These are phyloP conservation scores for Ommatoiulus sabulosus DNA, from an alignment of 2,888 invertebrate genomes.

Conservation along the genomic window DNA sequence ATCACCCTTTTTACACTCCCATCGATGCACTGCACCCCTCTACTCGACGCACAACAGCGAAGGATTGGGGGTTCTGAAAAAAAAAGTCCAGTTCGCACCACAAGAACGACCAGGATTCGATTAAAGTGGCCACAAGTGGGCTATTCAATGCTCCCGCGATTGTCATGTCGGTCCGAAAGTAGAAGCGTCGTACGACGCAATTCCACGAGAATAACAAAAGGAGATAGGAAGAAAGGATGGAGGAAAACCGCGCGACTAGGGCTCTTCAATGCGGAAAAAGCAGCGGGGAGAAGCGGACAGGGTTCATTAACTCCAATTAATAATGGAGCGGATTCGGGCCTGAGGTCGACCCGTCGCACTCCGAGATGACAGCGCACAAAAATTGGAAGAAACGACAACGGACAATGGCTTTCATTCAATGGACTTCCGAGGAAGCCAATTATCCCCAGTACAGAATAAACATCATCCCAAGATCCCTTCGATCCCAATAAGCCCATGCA, in stretches of 20 bases:
- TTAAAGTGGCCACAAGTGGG: slow-evolving; percentile 22
- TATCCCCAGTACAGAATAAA: slow-evolving; percentile 20
- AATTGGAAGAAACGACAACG: neutral
- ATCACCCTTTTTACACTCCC: no score
- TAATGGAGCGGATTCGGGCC: neutral
- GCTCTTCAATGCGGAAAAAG: slow-evolving; percentile 22
- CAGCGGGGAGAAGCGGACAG: neutral
- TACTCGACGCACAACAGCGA: neutral
- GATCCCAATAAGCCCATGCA: neutral
- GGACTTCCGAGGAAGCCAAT: slow-evolving; percentile 23
- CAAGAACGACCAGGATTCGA: neutral
- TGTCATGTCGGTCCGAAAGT: neutral
- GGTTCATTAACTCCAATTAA: slow-evolving; percentile 27
- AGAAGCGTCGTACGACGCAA: neutral
- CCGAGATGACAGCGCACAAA: neutral
- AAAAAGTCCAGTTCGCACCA: neutral
- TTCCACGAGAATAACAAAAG: neutral
- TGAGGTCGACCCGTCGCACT: neutral
- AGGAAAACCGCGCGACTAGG: neutral
- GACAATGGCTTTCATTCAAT: neutral
- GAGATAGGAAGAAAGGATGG: neutral
- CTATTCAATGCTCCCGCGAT: neutral
- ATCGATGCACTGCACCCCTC: neutral
- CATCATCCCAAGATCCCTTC: neutral
- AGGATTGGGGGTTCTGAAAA: neutral